phyloP scores from a whole-genome alignment of 2,797 vertebrate species.

The Pseudochirops corinnae region DNA sequence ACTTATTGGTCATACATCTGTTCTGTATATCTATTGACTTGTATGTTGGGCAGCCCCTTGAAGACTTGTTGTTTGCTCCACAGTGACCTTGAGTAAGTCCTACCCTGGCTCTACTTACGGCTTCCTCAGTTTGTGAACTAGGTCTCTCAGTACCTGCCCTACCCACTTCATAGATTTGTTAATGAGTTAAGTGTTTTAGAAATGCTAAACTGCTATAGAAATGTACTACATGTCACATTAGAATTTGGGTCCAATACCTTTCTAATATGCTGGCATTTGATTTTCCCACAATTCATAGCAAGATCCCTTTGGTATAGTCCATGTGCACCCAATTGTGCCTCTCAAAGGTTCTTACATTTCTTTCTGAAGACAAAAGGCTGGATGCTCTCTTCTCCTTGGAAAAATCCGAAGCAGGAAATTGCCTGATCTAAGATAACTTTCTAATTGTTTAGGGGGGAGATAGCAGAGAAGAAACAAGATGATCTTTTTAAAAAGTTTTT shows the following conservation, averaged over 20 bases:
- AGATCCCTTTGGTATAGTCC: constrained; percentile 3
- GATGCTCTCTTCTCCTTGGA: neutral
- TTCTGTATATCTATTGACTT: neutral
- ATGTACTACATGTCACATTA: neutral
- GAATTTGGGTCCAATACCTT: neutral
- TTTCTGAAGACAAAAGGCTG: constrained; percentile 33
- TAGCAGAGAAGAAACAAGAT: neutral
- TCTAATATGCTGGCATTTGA: neutral
- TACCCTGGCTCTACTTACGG: neutral
- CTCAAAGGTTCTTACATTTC: neutral
- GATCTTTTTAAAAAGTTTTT: neutral
- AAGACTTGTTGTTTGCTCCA: neutral
- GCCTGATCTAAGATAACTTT: neutral
- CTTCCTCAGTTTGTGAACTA: neutral
- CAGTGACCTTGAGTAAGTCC: neutral
- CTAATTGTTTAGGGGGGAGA: neutral
- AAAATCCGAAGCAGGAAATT: constrained; percentile 5
- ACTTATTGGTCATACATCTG: neutral
- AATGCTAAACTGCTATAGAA: neutral
- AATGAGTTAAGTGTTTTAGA: neutral
- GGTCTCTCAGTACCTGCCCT: neutral
- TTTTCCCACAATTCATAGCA: neutral
- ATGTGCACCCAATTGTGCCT: neutral
- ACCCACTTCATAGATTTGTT: neutral
- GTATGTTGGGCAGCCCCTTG: neutral